Base-by-base conservation (phyloP, 2,113 vertebrate genomes). In the Motacilla tschutschensis region DNA sequence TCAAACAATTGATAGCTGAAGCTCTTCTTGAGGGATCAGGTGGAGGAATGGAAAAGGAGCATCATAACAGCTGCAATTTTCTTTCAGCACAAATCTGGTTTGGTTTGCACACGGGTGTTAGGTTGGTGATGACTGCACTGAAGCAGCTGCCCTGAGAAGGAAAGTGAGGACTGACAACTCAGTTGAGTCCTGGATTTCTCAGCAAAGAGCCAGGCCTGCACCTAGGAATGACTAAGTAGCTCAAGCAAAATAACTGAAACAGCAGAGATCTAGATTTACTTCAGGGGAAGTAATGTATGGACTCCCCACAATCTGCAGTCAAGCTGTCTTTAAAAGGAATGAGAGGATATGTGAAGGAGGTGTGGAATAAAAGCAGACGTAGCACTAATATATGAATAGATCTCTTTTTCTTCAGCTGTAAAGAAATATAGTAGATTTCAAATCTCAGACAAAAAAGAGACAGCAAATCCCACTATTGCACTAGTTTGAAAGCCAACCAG, bases 1-100 rank as follows among this genome's bases (percentile, higher is more conserved):
- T 83, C 48, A 88, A 74, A 91, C 91, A 94, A 90, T 53, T 94
- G 72, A 91, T 84, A 85, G 40, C 54, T 80, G 40, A 78, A 69
- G 31, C 24, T 86, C 40, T 92, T 58, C 72, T 83, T 28, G 3
- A 69, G 89, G 65, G 28, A 87, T 87, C 65, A 62, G 64, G 25
- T 48, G 28, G 22, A 79, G 21, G 41, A 92, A 91, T 79, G 33
- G 83, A 86, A 86, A 89, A 63, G 46, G 8, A 87, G 15, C 3
- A 2, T 65, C 2, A 2, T 44, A 79, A 69, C 63, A 16, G 36
- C 51, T 80, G 29, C 13, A 41, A 59, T 80, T 86, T 88, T 86
- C 40, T 44, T 60, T 83, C 55, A 40, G 40, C 77, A 81, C 71
- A 57, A 80, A 48, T 9, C 17, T 25, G 46, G 10, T 79, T 71